Conservation (phyloP, 2,888 invertebrate species). For the Rotaria macrura region DNA sequence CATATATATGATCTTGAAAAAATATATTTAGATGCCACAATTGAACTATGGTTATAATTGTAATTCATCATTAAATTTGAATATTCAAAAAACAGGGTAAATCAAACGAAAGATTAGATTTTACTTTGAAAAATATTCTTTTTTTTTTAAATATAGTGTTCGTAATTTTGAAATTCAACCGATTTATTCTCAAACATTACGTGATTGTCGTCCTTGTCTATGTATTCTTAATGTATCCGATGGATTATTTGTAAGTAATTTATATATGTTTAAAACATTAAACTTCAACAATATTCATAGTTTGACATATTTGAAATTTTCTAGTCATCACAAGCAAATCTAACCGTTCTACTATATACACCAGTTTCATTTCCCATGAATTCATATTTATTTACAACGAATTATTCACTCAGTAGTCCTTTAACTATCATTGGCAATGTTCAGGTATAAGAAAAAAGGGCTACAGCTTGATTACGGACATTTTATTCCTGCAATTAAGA, state of each 20-base stretch:
- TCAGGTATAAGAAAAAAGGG: neutral
- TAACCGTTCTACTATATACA: neutral
- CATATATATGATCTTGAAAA: neutral
- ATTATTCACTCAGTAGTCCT: neutral
- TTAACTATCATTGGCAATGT: neutral
- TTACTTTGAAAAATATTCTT: no score
- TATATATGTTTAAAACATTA: neutral
- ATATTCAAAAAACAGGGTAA: neutral
- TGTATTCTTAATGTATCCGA: neutral
- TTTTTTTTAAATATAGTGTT: no score
- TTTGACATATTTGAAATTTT: neutral
- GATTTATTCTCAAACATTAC: neutral
- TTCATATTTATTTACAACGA: neutral
- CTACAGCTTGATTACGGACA: no score
- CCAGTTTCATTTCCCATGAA: neutral
- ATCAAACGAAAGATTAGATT: no score
- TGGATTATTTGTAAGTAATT: neutral
- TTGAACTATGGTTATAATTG: neutral
- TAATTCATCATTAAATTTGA: neutral
- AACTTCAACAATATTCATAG: no score
- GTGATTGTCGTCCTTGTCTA: neutral
- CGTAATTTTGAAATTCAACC: slow-evolving; percentile 2
- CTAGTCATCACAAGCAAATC: neutral
- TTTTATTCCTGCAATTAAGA: no score
- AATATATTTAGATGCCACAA: neutral